phyloP scores from a whole-genome alignment of 2,797 vertebrate genomes.

The Cryptoblepharus egeriae region DNA sequence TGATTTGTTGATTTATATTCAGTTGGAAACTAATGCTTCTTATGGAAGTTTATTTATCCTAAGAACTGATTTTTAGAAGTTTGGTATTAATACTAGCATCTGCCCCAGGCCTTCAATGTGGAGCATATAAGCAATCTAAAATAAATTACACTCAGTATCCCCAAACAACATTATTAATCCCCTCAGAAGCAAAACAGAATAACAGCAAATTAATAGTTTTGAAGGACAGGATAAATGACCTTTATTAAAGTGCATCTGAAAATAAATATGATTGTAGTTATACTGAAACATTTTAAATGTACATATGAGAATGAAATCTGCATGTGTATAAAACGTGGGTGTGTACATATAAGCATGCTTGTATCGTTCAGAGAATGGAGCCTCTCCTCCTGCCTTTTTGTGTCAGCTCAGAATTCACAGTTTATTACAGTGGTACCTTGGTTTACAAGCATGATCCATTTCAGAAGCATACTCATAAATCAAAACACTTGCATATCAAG shows the following conservation, averaged over 20 bases:
- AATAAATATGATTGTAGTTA: background rate
- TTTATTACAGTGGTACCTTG: no score
- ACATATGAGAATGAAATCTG: background rate
- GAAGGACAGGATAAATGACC: slow-evolving; percentile 40
- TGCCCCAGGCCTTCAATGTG: background rate
- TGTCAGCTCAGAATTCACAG: background rate
- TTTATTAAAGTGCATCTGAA: slow-evolving; percentile 39
- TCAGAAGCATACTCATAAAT: no score
- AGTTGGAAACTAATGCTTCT: background rate
- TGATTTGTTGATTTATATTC: background rate
- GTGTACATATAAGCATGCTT: background rate
- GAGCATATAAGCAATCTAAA: background rate
- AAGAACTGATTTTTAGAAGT: background rate
- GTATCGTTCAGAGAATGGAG: background rate
- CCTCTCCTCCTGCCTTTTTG: background rate
- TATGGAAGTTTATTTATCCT: background rate
- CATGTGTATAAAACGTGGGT: no score
- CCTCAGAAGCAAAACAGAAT: slow-evolving; percentile 22
- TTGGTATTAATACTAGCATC: background rate
- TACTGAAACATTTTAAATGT: background rate
- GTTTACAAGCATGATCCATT: no score
- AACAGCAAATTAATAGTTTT: slow-evolving; percentile 35
- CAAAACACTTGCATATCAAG: no score
- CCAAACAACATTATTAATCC: slow-evolving; percentile 7
- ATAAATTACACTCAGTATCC: background rate